Base-by-base conservation (phyloP, 2,797 vertebrate genomes). In the Linurgus olivaceus region DNA sequence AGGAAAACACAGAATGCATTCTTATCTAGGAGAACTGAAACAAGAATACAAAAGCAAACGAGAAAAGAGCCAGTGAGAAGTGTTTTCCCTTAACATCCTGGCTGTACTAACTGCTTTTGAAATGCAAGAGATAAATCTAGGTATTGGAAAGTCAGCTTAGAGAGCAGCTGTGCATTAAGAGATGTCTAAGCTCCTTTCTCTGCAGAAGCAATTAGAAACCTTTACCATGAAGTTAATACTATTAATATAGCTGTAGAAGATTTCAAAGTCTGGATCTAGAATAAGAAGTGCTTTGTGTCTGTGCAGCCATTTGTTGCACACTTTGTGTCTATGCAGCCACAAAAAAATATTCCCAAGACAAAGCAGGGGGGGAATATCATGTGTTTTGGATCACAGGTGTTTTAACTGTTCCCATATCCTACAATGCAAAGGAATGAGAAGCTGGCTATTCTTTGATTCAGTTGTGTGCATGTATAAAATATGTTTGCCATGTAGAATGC, bases 111-210 rank as follows among this genome's bases (percentile, higher is more conserved):
- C n/a, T 51, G 45, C 25, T 90, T 87, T 83, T 38, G 75, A 91
- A 93, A 63, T 65, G 28, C 5, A 29, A 15, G 26, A 59, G 78
- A 54, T 80, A 89, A 76, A 42, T 57, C 26, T 17, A 38, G 33
- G 45, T 61, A 63, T 57, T 83, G 78, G 65, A 11, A 94, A 92
- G 68, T n/a, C 76, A 71, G 63, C 55, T 94, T 91, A 91, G 74
- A 66, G 40, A 84, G 11, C 14, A 52, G 31, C 40, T 6, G 2
- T 61, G 72, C 17, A 17, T 63, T 82, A 89, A 80, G 61, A 63
- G 20, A 72, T 71, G 52, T 20, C 57, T 91, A 87, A 93, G 44
- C 71, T 83, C 21, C 61, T 63, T 78, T 96, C 44, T 45, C 63
- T 59, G 19, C 25, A 79, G 51, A 59, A 89, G 81, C 37, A 87